Evolutionary conservation across 2,113 vertebrate species (phyloP).

Genomic region (Atlantisia rogersi): DNA sequence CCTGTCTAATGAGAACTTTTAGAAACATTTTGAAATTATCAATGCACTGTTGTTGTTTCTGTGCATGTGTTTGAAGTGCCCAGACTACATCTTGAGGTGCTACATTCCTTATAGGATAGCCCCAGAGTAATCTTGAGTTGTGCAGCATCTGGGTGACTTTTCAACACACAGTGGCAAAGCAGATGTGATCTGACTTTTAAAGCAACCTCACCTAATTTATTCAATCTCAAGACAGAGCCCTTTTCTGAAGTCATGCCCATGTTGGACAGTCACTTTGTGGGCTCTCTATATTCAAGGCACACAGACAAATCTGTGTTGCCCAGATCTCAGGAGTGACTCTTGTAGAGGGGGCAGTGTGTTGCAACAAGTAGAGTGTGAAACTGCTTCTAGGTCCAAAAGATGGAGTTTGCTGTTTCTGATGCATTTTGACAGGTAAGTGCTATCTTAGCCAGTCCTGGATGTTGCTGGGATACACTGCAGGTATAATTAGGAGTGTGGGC

Average conservation of each 20-base stretch:
- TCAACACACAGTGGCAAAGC: neutral
- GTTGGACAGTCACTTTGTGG: neutral
- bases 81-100: neutral
- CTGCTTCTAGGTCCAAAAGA: neutral
- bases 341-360: neutral
- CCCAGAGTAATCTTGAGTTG: neutral
- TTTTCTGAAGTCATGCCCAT: fast-evolving
- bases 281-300: neutral
- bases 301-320: neutral
- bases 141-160: neutral
- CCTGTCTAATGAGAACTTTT: neutral
- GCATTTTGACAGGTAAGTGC: neutral
- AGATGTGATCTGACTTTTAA: neutral
- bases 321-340: neutral
- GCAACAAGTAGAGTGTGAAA: neutral
- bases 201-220: neutral
- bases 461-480: neutral
- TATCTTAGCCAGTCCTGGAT: neutral
- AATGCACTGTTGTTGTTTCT: neutral
- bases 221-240: neutral
- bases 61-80: neutral
- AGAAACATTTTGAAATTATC: neutral
- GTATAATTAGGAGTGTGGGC: neutral
- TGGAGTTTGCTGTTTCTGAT: neutral
- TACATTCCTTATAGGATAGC: neutral